These are phyloP conservation scores for Eublepharis macularius DNA, from an alignment of 2,113 vertebrate genomes.

Conservation along the genomic window DNA sequence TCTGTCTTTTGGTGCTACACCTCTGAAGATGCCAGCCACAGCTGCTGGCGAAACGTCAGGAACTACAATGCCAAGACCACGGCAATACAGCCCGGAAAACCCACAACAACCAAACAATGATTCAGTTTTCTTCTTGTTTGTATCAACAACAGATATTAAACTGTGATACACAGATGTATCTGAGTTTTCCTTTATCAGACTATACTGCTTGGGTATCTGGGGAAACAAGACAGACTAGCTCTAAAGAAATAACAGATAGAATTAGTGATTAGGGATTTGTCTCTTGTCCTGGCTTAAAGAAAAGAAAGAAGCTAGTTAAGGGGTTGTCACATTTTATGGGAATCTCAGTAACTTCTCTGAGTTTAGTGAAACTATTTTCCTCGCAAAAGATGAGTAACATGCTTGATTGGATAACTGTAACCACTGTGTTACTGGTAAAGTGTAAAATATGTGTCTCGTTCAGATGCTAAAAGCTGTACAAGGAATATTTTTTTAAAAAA, in stretches of 20 bases:
- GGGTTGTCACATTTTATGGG: conserved; percentile 16
- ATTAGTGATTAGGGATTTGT: neutral
- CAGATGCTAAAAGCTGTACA: neutral
- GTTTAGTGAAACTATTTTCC: neutral
- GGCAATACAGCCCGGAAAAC: too few species aligned
- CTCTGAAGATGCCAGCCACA: too few species aligned
- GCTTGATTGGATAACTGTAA: neutral
- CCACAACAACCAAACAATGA: too few species aligned
- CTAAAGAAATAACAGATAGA: neutral
- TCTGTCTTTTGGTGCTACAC: too few species aligned
- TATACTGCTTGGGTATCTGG: neutral
- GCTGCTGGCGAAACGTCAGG: too few species aligned
- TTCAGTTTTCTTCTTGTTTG: conserved; percentile 10
- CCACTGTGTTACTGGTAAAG: neutral
- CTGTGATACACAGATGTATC: neutral
- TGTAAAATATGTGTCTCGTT: neutral
- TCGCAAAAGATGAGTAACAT: neutral
- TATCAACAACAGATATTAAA: neutral
- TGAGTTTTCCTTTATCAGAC: neutral
- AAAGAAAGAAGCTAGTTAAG: neutral
- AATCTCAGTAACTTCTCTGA: conserved; percentile 7
- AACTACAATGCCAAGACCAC: too few species aligned
- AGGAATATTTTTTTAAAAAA: neutral
- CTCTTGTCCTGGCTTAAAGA: conserved; percentile 16
- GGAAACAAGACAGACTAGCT: conserved; percentile 4